Conservation (phyloP, 2,797 vertebrate genomes). For the Sebastes oblongus region DNA sequence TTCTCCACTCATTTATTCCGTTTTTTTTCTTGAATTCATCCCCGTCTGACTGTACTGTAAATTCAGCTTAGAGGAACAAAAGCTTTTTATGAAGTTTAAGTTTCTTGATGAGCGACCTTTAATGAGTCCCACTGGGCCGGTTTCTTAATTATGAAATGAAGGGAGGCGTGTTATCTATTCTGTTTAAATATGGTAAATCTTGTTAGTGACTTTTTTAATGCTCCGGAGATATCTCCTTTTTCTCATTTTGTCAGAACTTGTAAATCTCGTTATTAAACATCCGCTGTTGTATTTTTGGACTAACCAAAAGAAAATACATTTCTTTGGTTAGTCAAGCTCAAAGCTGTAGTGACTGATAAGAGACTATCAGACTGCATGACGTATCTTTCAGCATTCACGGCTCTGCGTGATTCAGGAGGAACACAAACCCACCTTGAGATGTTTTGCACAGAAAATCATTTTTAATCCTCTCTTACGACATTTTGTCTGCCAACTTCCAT, state of each 20-base stretch:
- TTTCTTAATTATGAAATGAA: conserved; percentile 49
- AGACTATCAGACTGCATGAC: conserved; percentile 23
- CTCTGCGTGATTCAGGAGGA: conserved; percentile 34
- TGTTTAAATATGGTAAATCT: conserved; percentile 49
- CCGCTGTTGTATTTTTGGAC: conserved; percentile 40
- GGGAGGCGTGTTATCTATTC: conserved; percentile 34
- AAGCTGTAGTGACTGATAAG: conserved; percentile 59
- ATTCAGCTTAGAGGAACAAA: conserved; percentile 2
- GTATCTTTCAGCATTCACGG: conserved; percentile 16
- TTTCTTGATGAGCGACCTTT: conserved; percentile 31
- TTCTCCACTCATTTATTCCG: neutral
- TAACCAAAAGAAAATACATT: neutral
- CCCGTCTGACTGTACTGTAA: neutral
- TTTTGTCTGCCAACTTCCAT: conserved; percentile 39
- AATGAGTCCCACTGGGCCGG: conserved; percentile 51
- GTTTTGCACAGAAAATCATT: conserved; percentile 44
- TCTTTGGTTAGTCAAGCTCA: conserved; percentile 35
- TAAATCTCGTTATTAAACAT: conserved; percentile 44
- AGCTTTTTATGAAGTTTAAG: conserved; percentile 19
- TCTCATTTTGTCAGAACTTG: conserved; percentile 28
- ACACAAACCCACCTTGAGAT: conserved; percentile 28
- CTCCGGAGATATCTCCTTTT: conserved; percentile 27
- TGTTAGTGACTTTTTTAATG: conserved; percentile 35
- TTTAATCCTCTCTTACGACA: conserved; percentile 50
- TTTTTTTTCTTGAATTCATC: neutral